Evolutionary conservation across 2,888 invertebrate species (phyloP).

Genomic region (Loripinus fragilis): DNA sequence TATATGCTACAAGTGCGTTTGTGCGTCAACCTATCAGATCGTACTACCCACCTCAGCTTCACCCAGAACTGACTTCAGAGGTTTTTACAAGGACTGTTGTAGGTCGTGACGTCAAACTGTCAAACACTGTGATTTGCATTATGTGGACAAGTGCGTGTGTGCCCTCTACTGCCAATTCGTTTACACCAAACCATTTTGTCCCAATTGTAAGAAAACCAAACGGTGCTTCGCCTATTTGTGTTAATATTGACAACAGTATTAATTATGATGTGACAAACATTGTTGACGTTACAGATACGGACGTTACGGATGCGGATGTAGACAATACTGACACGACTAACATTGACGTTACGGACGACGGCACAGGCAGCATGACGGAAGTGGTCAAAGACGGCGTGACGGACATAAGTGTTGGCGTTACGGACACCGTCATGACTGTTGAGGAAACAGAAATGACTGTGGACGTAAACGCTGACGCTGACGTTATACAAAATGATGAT

Average conservation of each 20-base stretch:
- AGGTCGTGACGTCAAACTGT: too few relatives aligned
- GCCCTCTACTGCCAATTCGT: neutral
- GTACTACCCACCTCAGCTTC: conserved; percentile 11
- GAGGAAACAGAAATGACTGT: neutral
- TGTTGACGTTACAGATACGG: neutral
- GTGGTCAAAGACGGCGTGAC: neutral
- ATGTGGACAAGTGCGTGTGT: neutral
- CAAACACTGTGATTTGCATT: too few relatives aligned
- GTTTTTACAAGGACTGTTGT: neutral
- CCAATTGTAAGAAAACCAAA: neutral
- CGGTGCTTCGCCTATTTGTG: neutral
- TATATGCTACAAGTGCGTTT: conserved; percentile 28
- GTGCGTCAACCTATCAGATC: conserved; percentile 15
- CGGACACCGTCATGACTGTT: neutral
- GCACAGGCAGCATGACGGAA: neutral
- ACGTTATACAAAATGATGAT: neutral
- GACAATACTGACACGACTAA: neutral
- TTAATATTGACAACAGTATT: neutral
- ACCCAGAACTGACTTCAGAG: conserved; percentile 12
- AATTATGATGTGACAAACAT: neutral
- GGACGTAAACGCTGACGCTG: neutral
- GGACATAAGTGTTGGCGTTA: neutral
- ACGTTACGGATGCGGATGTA: neutral
- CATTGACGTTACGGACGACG: neutral
- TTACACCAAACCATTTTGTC: conserved; percentile 11